These are phyloP conservation scores for Chaetura pelagica DNA, from an alignment of 2,113 vertebrate genomes.

Conservation along the genomic window DNA sequence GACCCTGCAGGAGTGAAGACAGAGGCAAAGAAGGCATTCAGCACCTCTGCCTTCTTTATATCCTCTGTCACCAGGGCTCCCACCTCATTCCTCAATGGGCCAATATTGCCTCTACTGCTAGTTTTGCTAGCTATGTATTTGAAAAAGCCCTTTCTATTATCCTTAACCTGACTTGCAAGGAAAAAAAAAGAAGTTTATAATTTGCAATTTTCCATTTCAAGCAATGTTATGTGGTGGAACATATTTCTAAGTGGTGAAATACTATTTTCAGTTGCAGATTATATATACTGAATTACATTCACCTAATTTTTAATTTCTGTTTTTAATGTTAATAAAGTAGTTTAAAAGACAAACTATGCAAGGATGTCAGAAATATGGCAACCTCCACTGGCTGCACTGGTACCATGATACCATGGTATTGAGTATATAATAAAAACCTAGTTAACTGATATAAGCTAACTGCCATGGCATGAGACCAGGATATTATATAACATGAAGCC, in stretches of 20 bases:
- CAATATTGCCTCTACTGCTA: too few species aligned
- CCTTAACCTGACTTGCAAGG: too few species aligned
- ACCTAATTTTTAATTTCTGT: neutral
- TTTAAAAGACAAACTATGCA: neutral
- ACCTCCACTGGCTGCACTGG: neutral
- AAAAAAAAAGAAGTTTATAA: neutral
- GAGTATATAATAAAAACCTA: neutral
- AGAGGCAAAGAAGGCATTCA: too few species aligned
- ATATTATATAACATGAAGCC: neutral
- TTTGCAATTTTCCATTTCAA: neutral
- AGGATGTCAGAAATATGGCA: neutral
- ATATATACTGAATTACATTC: neutral
- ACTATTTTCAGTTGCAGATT: neutral
- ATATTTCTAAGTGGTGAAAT: neutral
- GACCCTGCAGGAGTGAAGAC: too few species aligned
- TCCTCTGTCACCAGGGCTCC: too few species aligned
- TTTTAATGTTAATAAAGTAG: neutral
- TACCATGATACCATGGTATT: neutral
- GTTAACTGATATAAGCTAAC: neutral
- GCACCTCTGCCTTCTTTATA: too few species aligned
- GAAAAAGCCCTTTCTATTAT: too few species aligned
- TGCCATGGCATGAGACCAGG: neutral
- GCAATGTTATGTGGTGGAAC: neutral
- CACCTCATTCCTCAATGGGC: too few species aligned
- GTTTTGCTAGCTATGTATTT: too few species aligned